Evolutionary conservation across 2,888 invertebrate species (phyloP), one percentile per base, ranked within the genome.

Genomic region (Micropterix aruncella): DNA sequence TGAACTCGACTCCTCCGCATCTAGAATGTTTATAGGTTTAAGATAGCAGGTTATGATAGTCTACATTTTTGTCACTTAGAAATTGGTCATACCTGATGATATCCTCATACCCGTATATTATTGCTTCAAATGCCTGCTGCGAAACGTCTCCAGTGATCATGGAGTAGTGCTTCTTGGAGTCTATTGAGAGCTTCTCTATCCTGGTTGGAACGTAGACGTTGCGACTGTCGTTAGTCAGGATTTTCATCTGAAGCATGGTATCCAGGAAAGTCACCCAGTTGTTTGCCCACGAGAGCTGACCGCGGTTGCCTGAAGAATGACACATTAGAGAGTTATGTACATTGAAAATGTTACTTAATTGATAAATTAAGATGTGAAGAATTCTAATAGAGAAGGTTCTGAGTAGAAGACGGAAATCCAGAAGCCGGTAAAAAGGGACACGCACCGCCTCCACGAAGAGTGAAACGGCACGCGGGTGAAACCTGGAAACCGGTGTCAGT

Each of bases 231-330:
- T 79, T 70, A 18, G 79, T 76, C 18, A 90, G 59, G 41, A 91
- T 79, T 53, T 79, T 76, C 54, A 87, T 77, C 62, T 94, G 93
- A 12, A 94, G 69, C 80, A 94, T 83, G 27, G 85, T 84, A 64
- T 94, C 93, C 66, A 94, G 76, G 61, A 90, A 90, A 2, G 86
- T 76, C 4, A 87, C 80, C 91, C 92, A 94, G 63, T 89, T 87
- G 54, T 80, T 80, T 41, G 75, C 71, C 90, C 90, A 92, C 43
- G 71, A 60, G 3, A 78, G 58, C 16, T 65, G 62, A 1, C 74
- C 77, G 2, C 65, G 62, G 2, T 63, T 67, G 19, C 73, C 27
- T 27, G 12, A 12, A 12, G n/a, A n/a, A n/a, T n/a, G n/a, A n/a
- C n/a, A n/a, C n/a, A n/a, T n/a, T n/a, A n/a, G n/a, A n/a, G n/a